phyloP scores from a whole-genome alignment of 2,888 invertebrate genomes.

The Pseudococcus jackbeardsleyi region DNA sequence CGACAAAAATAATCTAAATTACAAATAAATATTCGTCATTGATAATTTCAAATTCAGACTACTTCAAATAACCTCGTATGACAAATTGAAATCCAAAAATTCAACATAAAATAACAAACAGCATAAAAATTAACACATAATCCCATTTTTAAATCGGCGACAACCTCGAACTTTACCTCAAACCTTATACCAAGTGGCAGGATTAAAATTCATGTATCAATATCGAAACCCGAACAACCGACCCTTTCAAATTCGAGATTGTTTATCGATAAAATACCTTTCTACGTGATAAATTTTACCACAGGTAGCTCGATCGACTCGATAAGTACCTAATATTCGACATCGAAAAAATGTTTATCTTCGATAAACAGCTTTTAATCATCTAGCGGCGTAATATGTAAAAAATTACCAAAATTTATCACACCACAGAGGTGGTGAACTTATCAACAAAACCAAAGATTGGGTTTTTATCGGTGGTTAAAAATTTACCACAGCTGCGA shows the following conservation, averaged over 20 bases:
- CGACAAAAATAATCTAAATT: neutral
- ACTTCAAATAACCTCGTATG: no score
- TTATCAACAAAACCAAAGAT: neutral
- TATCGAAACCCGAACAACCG: neutral
- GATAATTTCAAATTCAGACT: no score
- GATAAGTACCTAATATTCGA: neutral
- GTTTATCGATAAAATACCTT: neutral
- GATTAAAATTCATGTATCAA: neutral
- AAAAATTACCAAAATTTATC: constrained; percentile 9
- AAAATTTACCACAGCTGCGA: neutral
- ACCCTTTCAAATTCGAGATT: neutral
- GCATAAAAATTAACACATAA: neutral
- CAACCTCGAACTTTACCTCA: neutral
- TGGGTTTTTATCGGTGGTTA: neutral
- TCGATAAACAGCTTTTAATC: neutral
- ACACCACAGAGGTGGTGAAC: neutral
- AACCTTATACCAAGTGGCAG: neutral
- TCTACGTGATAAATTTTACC: neutral
- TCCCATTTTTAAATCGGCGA: neutral
- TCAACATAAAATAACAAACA: neutral
- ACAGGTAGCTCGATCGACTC: neutral
- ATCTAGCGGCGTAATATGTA: neutral
- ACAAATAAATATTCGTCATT: neutral
- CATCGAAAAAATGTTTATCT: neutral
- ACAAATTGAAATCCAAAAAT: neutral